Evolutionary conservation across 2,113 vertebrate genomes (phyloP).

Genomic region (Megaleporinus macrocephalus): DNA sequence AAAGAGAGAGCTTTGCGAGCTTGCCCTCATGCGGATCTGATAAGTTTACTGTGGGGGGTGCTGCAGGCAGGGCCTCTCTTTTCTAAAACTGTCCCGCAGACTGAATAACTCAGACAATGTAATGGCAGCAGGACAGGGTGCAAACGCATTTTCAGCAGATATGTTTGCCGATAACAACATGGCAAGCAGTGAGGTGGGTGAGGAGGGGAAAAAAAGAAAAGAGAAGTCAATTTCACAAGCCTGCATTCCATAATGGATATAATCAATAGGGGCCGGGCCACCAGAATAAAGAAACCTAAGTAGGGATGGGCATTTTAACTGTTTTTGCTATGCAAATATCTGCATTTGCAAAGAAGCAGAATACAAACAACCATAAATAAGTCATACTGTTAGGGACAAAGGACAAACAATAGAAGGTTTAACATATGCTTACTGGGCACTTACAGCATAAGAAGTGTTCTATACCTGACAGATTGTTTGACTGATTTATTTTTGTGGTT

Average conservation of each 20-base stretch:
- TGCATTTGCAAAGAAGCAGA: too few species aligned
- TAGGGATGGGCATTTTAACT: background rate
- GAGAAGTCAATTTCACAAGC: conserved; percentile 30
- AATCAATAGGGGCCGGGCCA: conserved; percentile 15
- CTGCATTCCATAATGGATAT: conserved; percentile 31
- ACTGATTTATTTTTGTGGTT: too few species aligned
- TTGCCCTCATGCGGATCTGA: conserved; percentile 52
- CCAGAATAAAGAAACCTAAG: conserved; percentile 14
- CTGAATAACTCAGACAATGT: conserved; percentile 37
- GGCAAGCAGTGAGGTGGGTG: background rate
- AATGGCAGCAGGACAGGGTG: conserved; percentile 29
- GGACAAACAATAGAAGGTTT: too few species aligned
- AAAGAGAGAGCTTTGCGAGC: background rate
- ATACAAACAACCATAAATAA: too few species aligned
- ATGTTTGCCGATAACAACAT: conserved; percentile 29
- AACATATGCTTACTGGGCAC: too few species aligned
- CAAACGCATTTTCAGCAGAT: conserved; percentile 33
- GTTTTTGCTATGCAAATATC: too few species aligned
- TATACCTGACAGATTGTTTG: too few species aligned
- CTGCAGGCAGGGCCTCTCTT: conserved; percentile 25
- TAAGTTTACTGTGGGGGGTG: conserved; percentile 45
- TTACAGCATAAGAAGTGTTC: too few species aligned
- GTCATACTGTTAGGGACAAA: too few species aligned
- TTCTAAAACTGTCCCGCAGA: conserved; percentile 33
- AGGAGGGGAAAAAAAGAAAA: background rate